Percentiles rank a stretch among this genome's conserved stretches.
These are phyloP conservation scores for Uloborus diversus DNA, from an alignment of 1,140 invertebrate genomes.

Conservation along the genomic window DNA sequence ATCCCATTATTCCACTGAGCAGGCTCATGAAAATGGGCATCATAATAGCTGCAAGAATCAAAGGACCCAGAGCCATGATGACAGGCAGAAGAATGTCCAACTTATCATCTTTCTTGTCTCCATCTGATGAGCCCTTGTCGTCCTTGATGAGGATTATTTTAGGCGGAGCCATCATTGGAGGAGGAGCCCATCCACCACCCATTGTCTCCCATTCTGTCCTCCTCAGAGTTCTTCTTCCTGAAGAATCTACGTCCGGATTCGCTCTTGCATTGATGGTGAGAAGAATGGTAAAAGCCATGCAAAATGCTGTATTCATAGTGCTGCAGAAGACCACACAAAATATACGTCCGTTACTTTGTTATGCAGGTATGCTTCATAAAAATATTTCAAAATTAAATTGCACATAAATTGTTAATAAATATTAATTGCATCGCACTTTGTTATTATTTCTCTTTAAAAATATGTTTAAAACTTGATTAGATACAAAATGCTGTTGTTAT, in stretches of 20 bases:
- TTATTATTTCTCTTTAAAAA: too few species aligned
- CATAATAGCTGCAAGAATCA: constrained; percentile 26
- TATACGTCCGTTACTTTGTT: background rate
- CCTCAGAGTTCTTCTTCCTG: background rate
- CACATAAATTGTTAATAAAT: too few species aligned
- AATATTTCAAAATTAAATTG: too few species aligned
- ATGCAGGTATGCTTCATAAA: too few species aligned
- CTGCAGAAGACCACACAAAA: constrained; percentile 34
- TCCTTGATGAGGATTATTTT: constrained; percentile 24
- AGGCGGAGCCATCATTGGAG: background rate
- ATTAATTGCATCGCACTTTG: too few species aligned
- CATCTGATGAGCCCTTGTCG: background rate
- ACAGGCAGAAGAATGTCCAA: constrained; percentile 10
- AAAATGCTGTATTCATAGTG: background rate
- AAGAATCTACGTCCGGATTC: background rate
- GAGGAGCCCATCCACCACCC: constrained; percentile 8
- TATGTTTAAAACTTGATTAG: too few species aligned
- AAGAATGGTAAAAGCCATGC: background rate
- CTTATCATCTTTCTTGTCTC: constrained; percentile 36
- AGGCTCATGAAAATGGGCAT: constrained; percentile 45
- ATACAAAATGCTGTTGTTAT: too few species aligned
- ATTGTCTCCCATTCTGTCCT: constrained; percentile 32
- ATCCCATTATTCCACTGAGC: constrained; percentile 23
- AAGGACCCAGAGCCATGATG: constrained; percentile 22
- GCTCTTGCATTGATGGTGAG: background rate